phyloP scores from a whole-genome alignment of 2,888 invertebrate species.

The Doris montereyensis region DNA sequence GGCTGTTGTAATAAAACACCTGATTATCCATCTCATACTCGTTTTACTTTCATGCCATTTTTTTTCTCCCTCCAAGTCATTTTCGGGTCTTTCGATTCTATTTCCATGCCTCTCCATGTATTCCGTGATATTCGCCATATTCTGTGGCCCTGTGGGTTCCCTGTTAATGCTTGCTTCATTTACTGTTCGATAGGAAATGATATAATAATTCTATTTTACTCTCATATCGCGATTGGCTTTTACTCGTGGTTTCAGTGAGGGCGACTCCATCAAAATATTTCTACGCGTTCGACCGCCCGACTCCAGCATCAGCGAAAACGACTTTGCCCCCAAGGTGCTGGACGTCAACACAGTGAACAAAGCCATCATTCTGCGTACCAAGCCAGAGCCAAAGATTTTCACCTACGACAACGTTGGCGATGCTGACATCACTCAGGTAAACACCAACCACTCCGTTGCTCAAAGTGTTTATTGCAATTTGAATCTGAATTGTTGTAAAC shows the following conservation, averaged over 20 bases:
- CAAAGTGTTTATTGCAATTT: no score
- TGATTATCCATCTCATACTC: no score
- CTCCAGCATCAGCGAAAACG: conserved; percentile 45
- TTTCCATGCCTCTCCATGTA: no score
- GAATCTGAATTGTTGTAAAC: no score
- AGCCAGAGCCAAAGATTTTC: conserved; percentile 64
- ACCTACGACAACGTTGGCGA: conserved; percentile 69
- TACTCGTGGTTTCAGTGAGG: conserved; percentile 50
- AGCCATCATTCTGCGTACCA: conserved; percentile 58
- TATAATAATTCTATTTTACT: not conserved
- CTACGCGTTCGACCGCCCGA: conserved; percentile 66
- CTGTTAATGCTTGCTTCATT: no score
- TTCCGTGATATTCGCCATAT: no score
- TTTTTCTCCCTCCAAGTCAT: no score
- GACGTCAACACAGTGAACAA: conserved; percentile 54
- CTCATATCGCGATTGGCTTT: not conserved
- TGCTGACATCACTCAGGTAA: conserved; percentile 63
- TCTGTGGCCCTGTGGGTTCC: no score
- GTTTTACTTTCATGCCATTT: no score
- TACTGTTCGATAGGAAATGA: not conserved
- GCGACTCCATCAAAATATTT: conserved; percentile 67
- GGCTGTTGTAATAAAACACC: no score
- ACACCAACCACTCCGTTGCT: no score
- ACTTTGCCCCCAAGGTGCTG: conserved; percentile 49
- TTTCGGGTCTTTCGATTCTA: no score